Conservation (phyloP, 2,888 invertebrate species). For the Diarsia mendica region DNA sequence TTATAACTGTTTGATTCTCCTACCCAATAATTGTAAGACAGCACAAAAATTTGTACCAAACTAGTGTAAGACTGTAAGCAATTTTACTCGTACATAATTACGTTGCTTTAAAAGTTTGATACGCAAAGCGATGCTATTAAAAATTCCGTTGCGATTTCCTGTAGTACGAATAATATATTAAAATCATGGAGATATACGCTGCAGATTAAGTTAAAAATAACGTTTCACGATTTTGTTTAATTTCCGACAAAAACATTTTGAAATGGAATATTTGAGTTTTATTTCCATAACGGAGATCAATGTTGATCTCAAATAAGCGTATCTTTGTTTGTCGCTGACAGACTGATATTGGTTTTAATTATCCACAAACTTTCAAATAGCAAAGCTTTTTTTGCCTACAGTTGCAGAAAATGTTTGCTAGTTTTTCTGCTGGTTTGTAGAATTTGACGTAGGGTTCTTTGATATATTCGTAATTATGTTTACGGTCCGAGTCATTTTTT, state of each 20-base stretch:
- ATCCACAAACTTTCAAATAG: too few relatives aligned
- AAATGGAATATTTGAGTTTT: neutral
- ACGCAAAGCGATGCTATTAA: too few relatives aligned
- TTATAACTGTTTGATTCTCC: too few relatives aligned
- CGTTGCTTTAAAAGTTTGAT: too few relatives aligned
- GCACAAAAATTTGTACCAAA: too few relatives aligned
- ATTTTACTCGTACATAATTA: too few relatives aligned
- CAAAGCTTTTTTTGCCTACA: too few relatives aligned
- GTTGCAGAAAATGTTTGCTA: neutral
- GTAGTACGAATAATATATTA: neutral
- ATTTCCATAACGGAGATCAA: neutral
- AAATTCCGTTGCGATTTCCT: too few relatives aligned
- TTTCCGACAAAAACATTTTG: neutral
- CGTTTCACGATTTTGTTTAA: neutral
- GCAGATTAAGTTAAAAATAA: neutral
- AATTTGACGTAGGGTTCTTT: neutral
- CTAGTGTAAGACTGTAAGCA: too few relatives aligned
- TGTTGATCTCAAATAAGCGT: neutral
- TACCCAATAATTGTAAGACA: too few relatives aligned
- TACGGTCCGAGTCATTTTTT: neutral
- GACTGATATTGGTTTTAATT: neutral
- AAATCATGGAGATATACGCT: too few relatives aligned
- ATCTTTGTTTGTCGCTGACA: too few relatives aligned
- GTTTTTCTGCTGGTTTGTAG: neutral
- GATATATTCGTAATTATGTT: neutral